Conservation (phyloP, 2,888 invertebrate genomes). For the Neoaliturus tenellus region DNA sequence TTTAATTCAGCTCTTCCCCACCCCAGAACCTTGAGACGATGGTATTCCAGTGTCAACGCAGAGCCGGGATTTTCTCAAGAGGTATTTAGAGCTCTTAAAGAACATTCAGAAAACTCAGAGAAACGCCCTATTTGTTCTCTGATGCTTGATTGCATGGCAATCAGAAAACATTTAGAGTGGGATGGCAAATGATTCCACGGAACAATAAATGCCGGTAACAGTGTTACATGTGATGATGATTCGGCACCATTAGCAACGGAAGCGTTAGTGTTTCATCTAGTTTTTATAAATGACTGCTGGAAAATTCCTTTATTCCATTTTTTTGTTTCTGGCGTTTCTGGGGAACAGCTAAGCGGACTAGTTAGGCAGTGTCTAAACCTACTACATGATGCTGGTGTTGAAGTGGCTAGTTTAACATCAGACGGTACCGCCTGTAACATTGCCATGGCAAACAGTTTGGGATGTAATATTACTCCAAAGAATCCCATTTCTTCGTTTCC, state of each 20-base stretch:
- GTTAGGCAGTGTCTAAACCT: conserved; percentile 53
- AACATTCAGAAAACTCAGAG: too few species aligned
- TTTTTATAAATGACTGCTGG: conserved; percentile 45
- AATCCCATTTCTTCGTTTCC: conserved; percentile 55
- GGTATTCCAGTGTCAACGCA: too few species aligned
- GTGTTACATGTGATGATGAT: too few species aligned
- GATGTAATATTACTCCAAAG: conserved; percentile 39
- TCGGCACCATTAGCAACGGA: conserved; percentile 48
- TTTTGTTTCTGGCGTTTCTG: conserved; percentile 30
- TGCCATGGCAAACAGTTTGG: conserved; percentile 55
- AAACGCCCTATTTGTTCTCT: conserved; percentile 27
- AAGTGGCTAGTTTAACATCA: conserved; percentile 54
- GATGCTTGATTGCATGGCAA: conserved; percentile 29
- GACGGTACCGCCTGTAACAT: conserved; percentile 54
- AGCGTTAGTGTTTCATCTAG: conserved; percentile 51
- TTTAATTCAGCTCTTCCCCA: too few species aligned
- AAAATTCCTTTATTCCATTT: conserved; percentile 53
- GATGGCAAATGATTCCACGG: conserved; percentile 46
- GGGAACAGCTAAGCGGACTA: conserved; percentile 47
- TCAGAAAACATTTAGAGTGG: conserved; percentile 11
- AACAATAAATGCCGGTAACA: conserved; percentile 49
- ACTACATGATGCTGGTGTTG: conserved; percentile 48
- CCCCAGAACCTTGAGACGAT: too few species aligned
- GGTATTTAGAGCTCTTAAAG: too few species aligned
- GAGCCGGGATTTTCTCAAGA: too few species aligned